Conservation (phyloP, 2,888 invertebrate species). For the Rhopalosiphum nymphaeae region DNA sequence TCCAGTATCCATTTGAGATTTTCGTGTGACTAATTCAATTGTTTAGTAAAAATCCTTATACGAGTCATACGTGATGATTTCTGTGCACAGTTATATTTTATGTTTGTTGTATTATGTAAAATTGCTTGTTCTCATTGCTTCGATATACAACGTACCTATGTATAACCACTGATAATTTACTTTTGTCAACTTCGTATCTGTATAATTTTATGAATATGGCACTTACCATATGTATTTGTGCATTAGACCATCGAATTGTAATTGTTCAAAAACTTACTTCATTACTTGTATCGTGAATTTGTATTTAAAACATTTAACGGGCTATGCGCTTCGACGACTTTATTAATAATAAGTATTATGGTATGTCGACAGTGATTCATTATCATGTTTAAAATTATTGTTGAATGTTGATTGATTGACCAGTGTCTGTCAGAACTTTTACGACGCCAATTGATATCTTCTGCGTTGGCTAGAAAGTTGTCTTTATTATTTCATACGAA, state of each 20-base stretch:
- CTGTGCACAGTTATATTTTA: not conserved
- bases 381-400: constrained; percentile 43
- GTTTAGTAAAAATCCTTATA: not conserved
- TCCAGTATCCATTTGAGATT: not conserved
- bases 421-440: constrained; percentile 39
- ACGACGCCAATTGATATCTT: constrained; percentile 26
- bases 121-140: not conserved
- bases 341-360: constrained; percentile 8
- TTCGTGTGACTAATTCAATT: not conserved
- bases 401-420: constrained; percentile 47
- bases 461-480: constrained; percentile 32
- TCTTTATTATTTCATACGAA: not conserved
- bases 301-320: constrained; percentile 7
- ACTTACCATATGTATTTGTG: not conserved
- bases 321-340: constrained; percentile 4
- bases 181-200: not conserved
- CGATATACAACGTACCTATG: not conserved
- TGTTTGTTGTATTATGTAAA: not conserved
- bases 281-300: not conserved
- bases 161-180: not conserved
- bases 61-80: not conserved
- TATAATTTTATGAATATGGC: not conserved
- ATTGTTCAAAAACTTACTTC: not conserved
- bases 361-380: constrained; percentile 20
- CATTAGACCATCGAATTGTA: not conserved